phyloP scores from a whole-genome alignment of 1,140 invertebrate genomes.

The Drosophila bipectinata region DNA sequence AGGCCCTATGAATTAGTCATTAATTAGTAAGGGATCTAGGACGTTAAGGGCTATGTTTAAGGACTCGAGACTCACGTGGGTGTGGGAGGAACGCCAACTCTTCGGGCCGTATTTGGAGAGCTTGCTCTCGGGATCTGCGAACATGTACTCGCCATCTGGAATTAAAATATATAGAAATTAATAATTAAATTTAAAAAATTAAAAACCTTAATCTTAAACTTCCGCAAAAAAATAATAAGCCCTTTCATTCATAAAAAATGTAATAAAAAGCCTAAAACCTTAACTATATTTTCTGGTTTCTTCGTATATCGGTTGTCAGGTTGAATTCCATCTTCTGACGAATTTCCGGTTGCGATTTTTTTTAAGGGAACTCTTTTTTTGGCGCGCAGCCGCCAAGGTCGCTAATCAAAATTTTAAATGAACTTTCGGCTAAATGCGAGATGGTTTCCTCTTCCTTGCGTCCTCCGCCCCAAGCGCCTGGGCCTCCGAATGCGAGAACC shows the following conservation, averaged over 20 bases:
- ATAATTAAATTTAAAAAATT: too few relatives aligned
- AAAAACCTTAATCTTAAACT: too few relatives aligned
- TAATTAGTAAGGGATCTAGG: neutral
- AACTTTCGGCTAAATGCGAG: conserved; percentile 59
- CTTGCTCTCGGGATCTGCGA: conserved; percentile 96
- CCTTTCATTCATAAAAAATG: neutral
- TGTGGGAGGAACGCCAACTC: conserved; percentile 96
- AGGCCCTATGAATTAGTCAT: conserved; percentile 88
- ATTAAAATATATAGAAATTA: conserved; percentile 52
- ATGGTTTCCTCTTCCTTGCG: conserved; percentile 6
- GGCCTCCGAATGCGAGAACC: neutral
- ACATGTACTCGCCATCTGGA: conserved; percentile 97
- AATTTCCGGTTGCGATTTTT: conserved; percentile 28
- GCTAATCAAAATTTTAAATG: conserved; percentile 74
- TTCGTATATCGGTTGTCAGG: conserved; percentile 5
- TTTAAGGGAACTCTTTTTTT: conserved; percentile 42
- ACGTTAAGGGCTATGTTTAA: too few relatives aligned
- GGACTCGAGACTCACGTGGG: conserved; percentile 89
- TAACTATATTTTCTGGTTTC: neutral
- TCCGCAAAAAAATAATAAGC: too few relatives aligned
- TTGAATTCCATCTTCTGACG: neutral
- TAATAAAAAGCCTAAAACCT: neutral
- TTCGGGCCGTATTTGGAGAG: conserved; percentile 98
- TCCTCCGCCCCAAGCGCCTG: neutral
- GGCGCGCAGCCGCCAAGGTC: conserved; percentile 53